A percentile compares a stretch with the other conserved stretches of the same genome.
Conservation (phyloP, 1,140 invertebrate species). For the Venustaconcha ellipsiformis region DNA sequence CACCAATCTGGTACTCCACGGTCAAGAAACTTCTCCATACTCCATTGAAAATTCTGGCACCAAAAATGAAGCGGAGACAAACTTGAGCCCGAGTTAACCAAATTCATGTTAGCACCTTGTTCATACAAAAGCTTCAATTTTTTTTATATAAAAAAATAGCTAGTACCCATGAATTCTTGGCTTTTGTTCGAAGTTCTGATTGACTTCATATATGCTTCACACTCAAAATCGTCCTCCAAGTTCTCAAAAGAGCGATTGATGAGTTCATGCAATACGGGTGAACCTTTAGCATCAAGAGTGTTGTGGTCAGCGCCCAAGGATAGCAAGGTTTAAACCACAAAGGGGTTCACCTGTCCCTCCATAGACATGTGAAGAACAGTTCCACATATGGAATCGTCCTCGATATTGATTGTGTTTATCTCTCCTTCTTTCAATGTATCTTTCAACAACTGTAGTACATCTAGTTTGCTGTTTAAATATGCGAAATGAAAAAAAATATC, state of each 20-base stretch:
- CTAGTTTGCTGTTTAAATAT: conserved; percentile 14
- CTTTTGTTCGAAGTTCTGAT: not conserved
- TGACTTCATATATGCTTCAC: not conserved
- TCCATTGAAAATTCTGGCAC: conserved; percentile 2
- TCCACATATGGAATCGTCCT: conserved; percentile 17
- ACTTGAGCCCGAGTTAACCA: not conserved
- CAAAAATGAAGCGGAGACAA: conserved; percentile 5
- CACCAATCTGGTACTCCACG: conserved; percentile 2
- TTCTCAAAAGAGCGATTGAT: not conserved
- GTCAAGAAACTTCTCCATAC: not conserved
- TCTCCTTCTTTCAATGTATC: conserved; percentile 11
- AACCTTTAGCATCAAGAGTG: conserved; percentile 8
- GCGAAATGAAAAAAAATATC: conserved; percentile 12
- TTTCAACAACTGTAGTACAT: conserved; percentile 9
- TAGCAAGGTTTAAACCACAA: conserved; percentile 2
- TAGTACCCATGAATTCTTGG: not conserved
- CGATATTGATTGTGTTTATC: conserved; percentile 7
- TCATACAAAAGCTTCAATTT: not conserved
- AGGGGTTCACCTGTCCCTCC: conserved; percentile 11
- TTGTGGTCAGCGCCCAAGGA: conserved; percentile 1
- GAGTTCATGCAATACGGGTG: conserved; percentile 5
- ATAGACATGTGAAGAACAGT: conserved; percentile 14
- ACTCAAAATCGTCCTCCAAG: conserved; percentile 5
- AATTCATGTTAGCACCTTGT: conserved; percentile 9
- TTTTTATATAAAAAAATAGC: conserved; percentile 3